Evolutionary conservation across 2,888 invertebrate species (phyloP).

Genomic region (Bruchidius siliquastri): DNA sequence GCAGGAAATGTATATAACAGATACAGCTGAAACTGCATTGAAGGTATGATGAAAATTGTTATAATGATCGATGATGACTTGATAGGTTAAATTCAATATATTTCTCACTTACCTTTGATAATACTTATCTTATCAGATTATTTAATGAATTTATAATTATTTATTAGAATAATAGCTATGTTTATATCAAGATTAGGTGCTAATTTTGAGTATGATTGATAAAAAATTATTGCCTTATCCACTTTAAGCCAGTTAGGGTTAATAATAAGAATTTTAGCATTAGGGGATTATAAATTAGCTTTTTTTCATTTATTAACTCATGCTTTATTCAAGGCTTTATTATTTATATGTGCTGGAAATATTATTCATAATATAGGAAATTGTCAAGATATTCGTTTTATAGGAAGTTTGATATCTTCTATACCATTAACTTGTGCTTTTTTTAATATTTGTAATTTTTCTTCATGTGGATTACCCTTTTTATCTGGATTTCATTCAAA

Average conservation of each 20-base stretch:
- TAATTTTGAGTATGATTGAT: slow-evolving; percentile 65
- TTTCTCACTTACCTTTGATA: too few relatives aligned
- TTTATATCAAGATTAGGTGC: slow-evolving; percentile 62
- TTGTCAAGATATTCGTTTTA: slow-evolving; percentile 65
- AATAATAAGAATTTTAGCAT: slow-evolving; percentile 56
- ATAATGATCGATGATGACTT: too few relatives aligned
- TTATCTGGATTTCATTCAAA: slow-evolving; percentile 55
- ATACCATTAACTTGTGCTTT: slow-evolving; percentile 53
- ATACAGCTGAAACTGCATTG: too few relatives aligned
- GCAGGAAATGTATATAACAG: too few relatives aligned
- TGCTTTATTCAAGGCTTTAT: slow-evolving; percentile 71
- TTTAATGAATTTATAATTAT: slow-evolving; percentile 53
- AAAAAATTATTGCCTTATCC: slow-evolving; percentile 73
- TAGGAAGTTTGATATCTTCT: slow-evolving; percentile 50
- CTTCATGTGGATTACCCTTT: slow-evolving; percentile 22
- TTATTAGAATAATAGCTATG: slow-evolving; percentile 56
- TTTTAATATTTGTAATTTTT: slow-evolving; percentile 40
- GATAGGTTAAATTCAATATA: too few relatives aligned
- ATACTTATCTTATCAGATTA: slow-evolving; percentile 46
- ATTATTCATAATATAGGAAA: slow-evolving; percentile 62
- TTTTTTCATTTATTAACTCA: slow-evolving; percentile 71
- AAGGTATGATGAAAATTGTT: too few relatives aligned
- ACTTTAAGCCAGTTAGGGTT: slow-evolving; percentile 69
- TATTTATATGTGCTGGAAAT: slow-evolving; percentile 67
- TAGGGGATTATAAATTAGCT: slow-evolving; percentile 52